Evolutionary conservation across 2,113 vertebrate species (phyloP), one percentile per base, ranked within the genome.

Genomic region (Butorides virescens): DNA sequence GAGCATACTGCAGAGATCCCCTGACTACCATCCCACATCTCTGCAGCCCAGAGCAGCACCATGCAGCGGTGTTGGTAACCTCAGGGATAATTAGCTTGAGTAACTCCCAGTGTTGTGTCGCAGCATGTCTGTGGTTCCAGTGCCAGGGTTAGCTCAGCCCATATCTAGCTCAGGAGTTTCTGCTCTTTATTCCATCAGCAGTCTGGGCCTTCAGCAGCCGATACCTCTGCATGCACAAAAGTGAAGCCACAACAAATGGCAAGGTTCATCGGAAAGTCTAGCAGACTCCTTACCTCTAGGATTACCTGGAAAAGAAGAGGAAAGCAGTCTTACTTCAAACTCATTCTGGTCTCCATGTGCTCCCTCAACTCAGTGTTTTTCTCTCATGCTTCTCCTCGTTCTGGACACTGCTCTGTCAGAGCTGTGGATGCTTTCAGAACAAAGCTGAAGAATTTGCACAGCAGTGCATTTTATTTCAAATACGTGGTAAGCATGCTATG

Each of bases 401-500:
- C 62, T 52, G 62, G 14, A 27, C 34, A 14, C 37, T 65, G 37
- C 62, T 76, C n/a, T 80, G 13, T 15, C 21, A 21, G 71, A 42
- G 25, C 66, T 76, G 39, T 32, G 32, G 44, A 5, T 83, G 72
- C 34, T 55, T 83, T 72, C 42, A 66, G 62, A 46, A 7, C 4
- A 18, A 20, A 53, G 66, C n/a, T 84, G 76, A 68, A 46, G 59
- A 13, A 23, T 42, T 86, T 68, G 42, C 56, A 44, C 18, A n/a
- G 2, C n/a, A 22, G 15, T 22, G 30, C 13, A 8, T 63, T 72
- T 39, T 36, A 13, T 56, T 46, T 59, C 53, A 36, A 5, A 29
- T 5, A 1, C 0, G 5, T 18, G 7, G 3, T 30, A 39, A 37
- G 34, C 46, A 11, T 8, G 0, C 14, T 5, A 5, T 18, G 37